Evolutionary conservation across 2,888 invertebrate species (phyloP).

Genomic region (Helobdella robusta): DNA sequence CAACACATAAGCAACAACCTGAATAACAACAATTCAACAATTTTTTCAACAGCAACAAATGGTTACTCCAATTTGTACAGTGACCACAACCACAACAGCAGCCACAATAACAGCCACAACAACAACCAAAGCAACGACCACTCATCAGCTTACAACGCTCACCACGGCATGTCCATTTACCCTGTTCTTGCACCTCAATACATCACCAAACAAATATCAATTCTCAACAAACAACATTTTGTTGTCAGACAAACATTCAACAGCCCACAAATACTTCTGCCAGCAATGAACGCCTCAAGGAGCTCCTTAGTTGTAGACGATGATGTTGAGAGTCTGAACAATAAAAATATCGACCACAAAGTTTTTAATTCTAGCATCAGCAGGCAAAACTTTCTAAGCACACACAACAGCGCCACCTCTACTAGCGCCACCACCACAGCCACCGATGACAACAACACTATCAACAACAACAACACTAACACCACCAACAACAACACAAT

Average conservation of each 20-base stretch:
- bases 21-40: neutral
- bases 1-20: neutral
- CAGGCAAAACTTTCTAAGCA: too few relatives aligned
- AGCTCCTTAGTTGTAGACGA: too few relatives aligned
- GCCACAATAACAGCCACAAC: too few relatives aligned
- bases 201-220: slow-evolving; percentile 19
- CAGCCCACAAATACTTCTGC: neutral
- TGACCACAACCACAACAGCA: slow-evolving; percentile 8
- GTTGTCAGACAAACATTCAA: neutral
- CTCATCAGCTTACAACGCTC: neutral
- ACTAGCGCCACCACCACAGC: neutral
- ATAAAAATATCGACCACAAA: too few relatives aligned
- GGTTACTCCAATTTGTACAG: neutral
- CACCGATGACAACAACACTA: neutral
- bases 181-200: slow-evolving; percentile 3
- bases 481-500: neutral
- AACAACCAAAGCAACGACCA: too few relatives aligned
- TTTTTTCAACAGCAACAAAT: neutral
- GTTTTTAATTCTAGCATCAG: too few relatives aligned
- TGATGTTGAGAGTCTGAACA: too few relatives aligned
- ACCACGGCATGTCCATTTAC: neutral
- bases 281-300: neutral
- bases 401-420: neutral
- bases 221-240: slow-evolving; percentile 12
- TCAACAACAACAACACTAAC: neutral